These are phyloP conservation scores for Marmota flaviventris DNA, from an alignment of 2,113 vertebrate genomes.

Conservation along the genomic window DNA sequence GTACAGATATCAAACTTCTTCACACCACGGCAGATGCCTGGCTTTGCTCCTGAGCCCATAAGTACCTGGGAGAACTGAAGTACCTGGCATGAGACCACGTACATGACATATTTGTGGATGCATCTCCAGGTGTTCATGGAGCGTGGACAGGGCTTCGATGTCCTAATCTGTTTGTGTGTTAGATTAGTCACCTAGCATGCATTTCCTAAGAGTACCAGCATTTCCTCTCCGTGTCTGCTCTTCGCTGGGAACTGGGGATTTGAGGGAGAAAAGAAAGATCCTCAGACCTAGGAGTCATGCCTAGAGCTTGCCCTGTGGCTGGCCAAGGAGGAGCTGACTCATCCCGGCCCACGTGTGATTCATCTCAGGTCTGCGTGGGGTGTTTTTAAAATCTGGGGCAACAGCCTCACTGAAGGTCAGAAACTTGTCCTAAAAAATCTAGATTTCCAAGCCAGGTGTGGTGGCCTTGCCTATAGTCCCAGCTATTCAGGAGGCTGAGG, in stretches of 20 bases:
- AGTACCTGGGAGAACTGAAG: not conserved
- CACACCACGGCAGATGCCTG: not conserved
- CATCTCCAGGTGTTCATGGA: not conserved
- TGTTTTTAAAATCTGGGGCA: not conserved
- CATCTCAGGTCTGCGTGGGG: not conserved
- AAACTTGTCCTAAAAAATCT: not conserved
- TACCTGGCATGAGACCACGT: fast-evolving
- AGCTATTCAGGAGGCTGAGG: too few relatives aligned
- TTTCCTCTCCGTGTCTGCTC: too few relatives aligned
- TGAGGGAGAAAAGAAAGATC: not conserved
- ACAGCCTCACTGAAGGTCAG: not conserved
- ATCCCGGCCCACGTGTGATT: not conserved
- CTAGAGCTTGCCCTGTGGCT: not conserved
- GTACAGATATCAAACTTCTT: not conserved
- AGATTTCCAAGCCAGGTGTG: not conserved
- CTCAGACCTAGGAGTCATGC: not conserved
- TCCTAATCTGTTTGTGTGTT: not conserved
- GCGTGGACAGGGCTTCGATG: not conserved
- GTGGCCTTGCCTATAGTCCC: too few relatives aligned
- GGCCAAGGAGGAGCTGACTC: fast-evolving
- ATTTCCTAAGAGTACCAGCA: not conserved
- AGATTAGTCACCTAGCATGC: not conserved
- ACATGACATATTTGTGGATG: not conserved
- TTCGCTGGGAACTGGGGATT: not conserved
- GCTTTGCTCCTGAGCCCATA: not conserved